Base-by-base conservation (phyloP, 2,797 vertebrate species). In the Nasua narica region DNA sequence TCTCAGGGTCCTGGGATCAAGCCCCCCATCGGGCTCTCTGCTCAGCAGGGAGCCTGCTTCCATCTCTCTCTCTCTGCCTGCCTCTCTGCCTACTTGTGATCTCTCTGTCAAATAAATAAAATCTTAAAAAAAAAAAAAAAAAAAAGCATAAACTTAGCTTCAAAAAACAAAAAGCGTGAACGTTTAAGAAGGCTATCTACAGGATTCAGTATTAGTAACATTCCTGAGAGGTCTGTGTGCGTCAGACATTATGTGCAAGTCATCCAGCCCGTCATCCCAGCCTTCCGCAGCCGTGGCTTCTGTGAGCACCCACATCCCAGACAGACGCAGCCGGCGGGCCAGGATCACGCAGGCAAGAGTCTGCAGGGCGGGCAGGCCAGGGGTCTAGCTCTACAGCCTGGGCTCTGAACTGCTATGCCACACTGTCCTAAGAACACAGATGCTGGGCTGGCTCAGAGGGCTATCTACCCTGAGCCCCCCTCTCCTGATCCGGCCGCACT, bases 291-390 rank as follows among this genome's bases (percentile, higher is more conserved):
- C 16, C 1, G 54, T 3, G 8, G 37, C 35, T n/a, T 72, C 56
- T 29, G 25, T 5, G 65, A 67, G 29, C 29, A 12, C 2, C 32
- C 35, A 16, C 67, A 3, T 88, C 16, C 50, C 6, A 79, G 13
- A 92, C 4, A 54, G 40, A 65, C 5, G 7, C 87, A 46, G 52
- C 21, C 37, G 37, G 15, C 1, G 13, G 11, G n/a, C 46, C 37
- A 67, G 29, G 48, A 23, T 32, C 46, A 23, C 3, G 2, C 1
- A 0, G n/a, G 29, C 27, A 19, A 13, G 35, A 21, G 37, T 23
- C 19, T 23, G 9, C 48, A 16, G 16, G 19, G n/a, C 0, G 2
- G 11, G 2, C 0, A 19, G 52, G n/a, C 7, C 37, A 43, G 16
- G 19, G 23, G 7, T 50, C 16, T 46, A 81, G 32, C 48, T 43